Percentiles rank a stretch among this genome's conserved stretches.
These are phyloP conservation scores for Corythornis vintsioides DNA, from an alignment of 2,113 vertebrate genomes.

Conservation along the genomic window DNA sequence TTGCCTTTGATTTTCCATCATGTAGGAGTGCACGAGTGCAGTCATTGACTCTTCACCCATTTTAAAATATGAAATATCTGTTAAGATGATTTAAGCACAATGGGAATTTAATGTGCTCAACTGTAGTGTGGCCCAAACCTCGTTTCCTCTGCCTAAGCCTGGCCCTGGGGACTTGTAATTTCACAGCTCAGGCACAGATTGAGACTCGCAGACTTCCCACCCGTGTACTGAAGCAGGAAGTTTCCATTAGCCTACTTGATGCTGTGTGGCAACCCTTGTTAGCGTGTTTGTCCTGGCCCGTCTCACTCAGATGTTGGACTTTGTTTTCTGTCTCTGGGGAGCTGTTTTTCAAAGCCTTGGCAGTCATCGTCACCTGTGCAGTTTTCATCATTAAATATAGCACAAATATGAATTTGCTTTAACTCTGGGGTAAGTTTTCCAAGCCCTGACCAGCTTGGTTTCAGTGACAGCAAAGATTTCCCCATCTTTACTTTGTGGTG, in stretches of 20 bases:
- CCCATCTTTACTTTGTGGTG: background rate
- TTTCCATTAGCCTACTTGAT: background rate
- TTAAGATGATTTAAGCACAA: background rate
- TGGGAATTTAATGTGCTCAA: background rate
- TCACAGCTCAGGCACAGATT: background rate
- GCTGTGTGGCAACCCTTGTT: rapidly evolving
- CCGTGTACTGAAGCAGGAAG: rapidly evolving
- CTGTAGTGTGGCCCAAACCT: background rate
- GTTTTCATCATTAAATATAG: background rate
- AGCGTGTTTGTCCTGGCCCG: background rate
- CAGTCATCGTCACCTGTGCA: background rate
- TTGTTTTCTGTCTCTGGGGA: background rate
- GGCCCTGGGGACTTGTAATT: background rate
- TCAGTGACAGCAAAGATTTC: background rate
- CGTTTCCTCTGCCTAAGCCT: background rate
- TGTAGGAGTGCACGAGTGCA: background rate
- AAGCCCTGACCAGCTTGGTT: background rate
- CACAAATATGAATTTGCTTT: background rate
- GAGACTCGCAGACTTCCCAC: background rate
- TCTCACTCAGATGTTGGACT: rapidly evolving
- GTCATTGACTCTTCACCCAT: background rate
- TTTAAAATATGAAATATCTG: background rate
- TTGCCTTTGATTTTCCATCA: background rate
- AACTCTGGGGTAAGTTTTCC: background rate
- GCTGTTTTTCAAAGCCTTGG: background rate